These are phyloP conservation scores for Pogonomyrmex barbatus DNA, from an alignment of 1,140 invertebrate genomes.

Conservation along the genomic window DNA sequence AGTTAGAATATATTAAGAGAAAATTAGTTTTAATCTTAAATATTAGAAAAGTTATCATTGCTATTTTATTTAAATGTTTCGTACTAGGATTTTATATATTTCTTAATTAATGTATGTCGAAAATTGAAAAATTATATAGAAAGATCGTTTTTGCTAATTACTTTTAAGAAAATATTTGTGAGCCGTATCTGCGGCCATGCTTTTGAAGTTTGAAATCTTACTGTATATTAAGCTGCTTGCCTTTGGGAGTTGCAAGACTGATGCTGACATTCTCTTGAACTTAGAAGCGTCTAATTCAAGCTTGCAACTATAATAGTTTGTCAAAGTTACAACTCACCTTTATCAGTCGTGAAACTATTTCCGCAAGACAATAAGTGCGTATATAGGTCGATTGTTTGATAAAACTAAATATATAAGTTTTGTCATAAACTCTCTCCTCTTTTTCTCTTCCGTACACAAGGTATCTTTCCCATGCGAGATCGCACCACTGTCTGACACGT, in stretches of 20 bases:
- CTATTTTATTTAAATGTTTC: not conserved
- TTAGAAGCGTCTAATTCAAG: conserved; percentile 43
- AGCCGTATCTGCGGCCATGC: not conserved
- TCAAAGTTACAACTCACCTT: conserved; percentile 43
- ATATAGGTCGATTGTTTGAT: not conserved
- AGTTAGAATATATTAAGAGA: not conserved
- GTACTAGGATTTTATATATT: not conserved
- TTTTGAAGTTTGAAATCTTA: conserved; percentile 24
- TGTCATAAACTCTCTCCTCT: not conserved
- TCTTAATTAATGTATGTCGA: not conserved
- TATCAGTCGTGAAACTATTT: conserved; percentile 20
- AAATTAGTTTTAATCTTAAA: not conserved
- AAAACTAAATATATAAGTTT: conserved; percentile 2
- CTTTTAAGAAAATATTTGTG: not conserved
- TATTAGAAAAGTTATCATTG: not conserved
- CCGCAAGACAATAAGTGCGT: conserved; percentile 5
- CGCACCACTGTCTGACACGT: conserved; percentile 40
- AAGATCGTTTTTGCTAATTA: conserved; percentile 10
- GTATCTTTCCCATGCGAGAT: not conserved
- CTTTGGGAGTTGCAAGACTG: conserved; percentile 21
- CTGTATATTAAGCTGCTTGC: conserved; percentile 38
- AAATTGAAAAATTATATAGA: not conserved
- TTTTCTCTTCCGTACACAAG: not conserved
- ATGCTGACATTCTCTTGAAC: conserved; percentile 39
- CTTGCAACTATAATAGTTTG: conserved; percentile 29